These are phyloP conservation scores for Zaprionus tsacasi DNA, from an alignment of 1,140 invertebrate species.

Conservation along the genomic window DNA sequence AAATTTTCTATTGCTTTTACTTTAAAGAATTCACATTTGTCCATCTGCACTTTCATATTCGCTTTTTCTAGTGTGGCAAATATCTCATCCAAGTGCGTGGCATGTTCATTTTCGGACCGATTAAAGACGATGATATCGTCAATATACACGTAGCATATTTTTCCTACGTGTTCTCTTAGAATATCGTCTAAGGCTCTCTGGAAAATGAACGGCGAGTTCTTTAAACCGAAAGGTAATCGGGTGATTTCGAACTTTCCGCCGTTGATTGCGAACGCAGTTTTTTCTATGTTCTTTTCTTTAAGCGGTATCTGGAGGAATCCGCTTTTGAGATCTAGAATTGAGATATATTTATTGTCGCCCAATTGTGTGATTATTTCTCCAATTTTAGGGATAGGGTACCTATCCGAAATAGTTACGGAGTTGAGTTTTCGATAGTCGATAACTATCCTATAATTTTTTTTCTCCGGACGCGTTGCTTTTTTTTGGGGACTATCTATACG, in stretches of 20 bases:
- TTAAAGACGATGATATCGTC: background rate
- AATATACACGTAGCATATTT: no score
- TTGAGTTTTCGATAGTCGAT: conserved; percentile 14
- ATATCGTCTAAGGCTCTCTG: no score
- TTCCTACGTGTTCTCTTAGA: no score
- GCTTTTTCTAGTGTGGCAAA: conserved; percentile 79
- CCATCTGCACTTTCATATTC: conserved; percentile 12
- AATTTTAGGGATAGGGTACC: conserved; percentile 2
- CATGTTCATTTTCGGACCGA: conserved; percentile 13
- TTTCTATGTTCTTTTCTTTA: conserved; percentile 14
- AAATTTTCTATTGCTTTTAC: background rate
- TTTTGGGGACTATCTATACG: no score
- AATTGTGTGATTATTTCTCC: conserved; percentile 6
- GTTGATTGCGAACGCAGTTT: background rate
- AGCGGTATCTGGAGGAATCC: conserved; percentile 9
- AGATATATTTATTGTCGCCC: background rate
- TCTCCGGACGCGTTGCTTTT: conserved; percentile 1
- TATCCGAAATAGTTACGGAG: no score
- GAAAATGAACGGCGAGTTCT: no score
- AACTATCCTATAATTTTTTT: conserved; percentile 7
- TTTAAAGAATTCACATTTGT: conserved; percentile 16
- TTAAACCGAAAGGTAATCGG: conserved; percentile 17
- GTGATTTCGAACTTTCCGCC: conserved; percentile 15
- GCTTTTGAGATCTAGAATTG: background rate
- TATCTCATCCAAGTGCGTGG: conserved; percentile 28